Percentiles rank a stretch among this genome's conserved stretches.
phyloP scores from a whole-genome alignment of 2,888 invertebrate species.

The Periphyllus acericola region DNA sequence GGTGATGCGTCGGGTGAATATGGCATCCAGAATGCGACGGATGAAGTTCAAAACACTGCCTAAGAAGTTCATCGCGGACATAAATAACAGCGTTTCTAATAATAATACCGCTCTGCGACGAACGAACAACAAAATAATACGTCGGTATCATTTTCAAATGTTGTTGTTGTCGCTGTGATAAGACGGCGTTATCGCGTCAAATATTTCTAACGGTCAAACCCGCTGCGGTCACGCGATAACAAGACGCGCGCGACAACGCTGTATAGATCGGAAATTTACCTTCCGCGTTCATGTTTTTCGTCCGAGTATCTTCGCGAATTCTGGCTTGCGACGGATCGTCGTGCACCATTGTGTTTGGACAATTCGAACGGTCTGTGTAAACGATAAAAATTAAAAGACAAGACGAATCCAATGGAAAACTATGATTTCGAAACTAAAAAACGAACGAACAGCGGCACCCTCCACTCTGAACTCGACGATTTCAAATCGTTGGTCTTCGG shows the following conservation, averaged over 20 bases:
- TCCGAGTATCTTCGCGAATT: no score
- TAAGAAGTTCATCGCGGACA: background rate
- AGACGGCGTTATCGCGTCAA: background rate
- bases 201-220: slow-evolving; percentile 20
- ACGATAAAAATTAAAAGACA: no score
- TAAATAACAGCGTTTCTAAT: background rate
- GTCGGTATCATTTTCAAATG: background rate
- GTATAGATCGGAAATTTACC: no score
- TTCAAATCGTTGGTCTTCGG: no score
- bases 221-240: slow-evolving; percentile 23
- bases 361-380: no score
- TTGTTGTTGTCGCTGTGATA: background rate
- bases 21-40: slow-evolving; percentile 32
- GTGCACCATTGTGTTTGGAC: no score
- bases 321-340: no score
- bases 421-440: no score
- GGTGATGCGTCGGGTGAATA: slow-evolving; percentile 32
- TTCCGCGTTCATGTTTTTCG: no score
- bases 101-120: background rate
- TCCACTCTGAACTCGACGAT: no score
- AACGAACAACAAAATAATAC: background rate
- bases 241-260: background rate
- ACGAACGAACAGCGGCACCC: no score
- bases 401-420: no score
- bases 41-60: background rate